Evolutionary conservation across 2,113 vertebrate genomes (phyloP).

Genomic region (Ploceus nigricollis): DNA sequence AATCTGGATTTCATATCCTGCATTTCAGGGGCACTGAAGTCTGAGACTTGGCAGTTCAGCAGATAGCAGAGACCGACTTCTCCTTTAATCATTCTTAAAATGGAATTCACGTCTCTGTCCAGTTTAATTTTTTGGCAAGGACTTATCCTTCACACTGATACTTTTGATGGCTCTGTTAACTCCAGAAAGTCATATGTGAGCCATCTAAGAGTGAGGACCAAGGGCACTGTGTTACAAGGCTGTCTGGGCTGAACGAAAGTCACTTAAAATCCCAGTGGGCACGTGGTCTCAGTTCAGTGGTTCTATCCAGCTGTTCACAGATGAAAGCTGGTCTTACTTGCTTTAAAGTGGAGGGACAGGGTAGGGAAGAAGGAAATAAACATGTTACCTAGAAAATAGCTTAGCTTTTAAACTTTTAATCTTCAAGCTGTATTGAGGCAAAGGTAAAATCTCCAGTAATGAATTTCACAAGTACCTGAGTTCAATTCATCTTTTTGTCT

Average conservation of each 20-base stretch:
- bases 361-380: neutral
- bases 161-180: neutral
- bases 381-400: neutral
- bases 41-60: neutral
- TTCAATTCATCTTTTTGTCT: neutral
- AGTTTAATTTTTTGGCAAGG: neutral
- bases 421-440: neutral
- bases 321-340: neutral
- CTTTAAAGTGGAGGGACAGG: neutral
- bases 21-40: neutral
- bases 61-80: neutral
- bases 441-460: neutral
- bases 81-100: neutral
- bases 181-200: neutral
- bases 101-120: neutral
- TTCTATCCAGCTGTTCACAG: neutral
- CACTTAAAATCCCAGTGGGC: neutral
- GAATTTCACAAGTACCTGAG: neutral
- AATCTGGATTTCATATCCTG: neutral
- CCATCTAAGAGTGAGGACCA: neutral
- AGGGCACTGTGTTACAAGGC: rapidly evolving
- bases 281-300: neutral
- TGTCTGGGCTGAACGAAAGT: neutral
- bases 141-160: neutral
- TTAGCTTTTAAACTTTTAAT: neutral